A percentile compares a stretch with the other conserved stretches of the same genome.
Evolutionary conservation across 2,888 invertebrate species (phyloP).

Genomic region (Melanargia galathea): DNA sequence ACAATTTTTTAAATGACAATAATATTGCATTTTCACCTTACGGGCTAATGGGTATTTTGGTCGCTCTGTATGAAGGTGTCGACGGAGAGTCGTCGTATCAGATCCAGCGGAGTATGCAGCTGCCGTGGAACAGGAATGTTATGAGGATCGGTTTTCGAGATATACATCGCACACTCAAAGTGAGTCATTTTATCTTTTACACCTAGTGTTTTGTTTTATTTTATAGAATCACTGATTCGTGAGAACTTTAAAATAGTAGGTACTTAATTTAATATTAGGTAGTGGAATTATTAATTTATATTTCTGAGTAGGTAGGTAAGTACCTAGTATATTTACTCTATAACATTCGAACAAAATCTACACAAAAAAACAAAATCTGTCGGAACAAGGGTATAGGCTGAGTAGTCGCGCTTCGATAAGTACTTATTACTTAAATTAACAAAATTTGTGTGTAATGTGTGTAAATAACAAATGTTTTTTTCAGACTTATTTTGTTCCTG

Average conservation of each 20-base stretch:
- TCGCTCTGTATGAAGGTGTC: conserved; percentile 90
- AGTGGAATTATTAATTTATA: not conserved
- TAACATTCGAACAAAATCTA: too few species aligned
- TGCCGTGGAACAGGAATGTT: conserved; percentile 88
- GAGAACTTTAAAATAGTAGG: not conserved
- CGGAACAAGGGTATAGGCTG: too few species aligned
- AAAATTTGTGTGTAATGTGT: too few species aligned
- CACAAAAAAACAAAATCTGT: too few species aligned
- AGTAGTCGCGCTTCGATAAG: too few species aligned
- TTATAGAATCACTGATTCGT: not conserved
- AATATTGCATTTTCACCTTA: conserved; percentile 94
- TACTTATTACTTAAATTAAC: too few species aligned
- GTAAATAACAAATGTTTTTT: conserved; percentile 42
- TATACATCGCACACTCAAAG: conserved; percentile 90
- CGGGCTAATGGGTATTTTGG: conserved; percentile 89
- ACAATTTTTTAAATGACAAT: conserved; percentile 87
- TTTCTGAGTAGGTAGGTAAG: not conserved
- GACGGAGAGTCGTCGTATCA: conserved; percentile 87
- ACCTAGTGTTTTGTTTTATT: conserved; percentile 14
- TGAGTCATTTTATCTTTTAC: conserved; percentile 65
- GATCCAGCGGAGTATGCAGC: conserved; percentile 85
- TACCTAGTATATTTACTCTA: not conserved
- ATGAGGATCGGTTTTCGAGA: conserved; percentile 91
- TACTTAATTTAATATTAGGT: not conserved
- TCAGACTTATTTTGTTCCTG: conserved; percentile 91